phyloP scores from a whole-genome alignment of 1,140 invertebrate species.

The Neodiprion pinetum region DNA sequence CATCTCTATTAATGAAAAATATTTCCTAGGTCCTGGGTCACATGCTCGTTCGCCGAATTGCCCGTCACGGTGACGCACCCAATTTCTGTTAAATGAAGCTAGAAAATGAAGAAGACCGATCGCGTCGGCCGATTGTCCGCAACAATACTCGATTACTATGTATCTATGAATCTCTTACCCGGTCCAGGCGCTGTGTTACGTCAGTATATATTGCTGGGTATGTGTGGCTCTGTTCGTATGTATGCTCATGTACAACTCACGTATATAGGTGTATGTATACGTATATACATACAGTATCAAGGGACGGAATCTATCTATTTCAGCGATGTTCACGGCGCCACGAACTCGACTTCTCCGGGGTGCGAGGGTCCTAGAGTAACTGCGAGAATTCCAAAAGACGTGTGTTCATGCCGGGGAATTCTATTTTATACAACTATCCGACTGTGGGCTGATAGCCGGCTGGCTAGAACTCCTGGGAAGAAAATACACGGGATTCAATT shows the following conservation, averaged over 20 bases:
- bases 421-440: constrained; percentile 3
- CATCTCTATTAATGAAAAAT: too few relatives aligned
- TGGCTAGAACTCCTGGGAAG: neutral
- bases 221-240: neutral
- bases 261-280: neutral
- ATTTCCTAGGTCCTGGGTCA: too few relatives aligned
- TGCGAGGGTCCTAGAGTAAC: neutral
- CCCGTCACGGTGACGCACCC: neutral
- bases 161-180: constrained; percentile 46
- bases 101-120: constrained; percentile 42
- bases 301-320: constrained; percentile 1
- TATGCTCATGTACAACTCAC: neutral
- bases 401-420: neutral
- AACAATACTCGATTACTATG: constrained; percentile 58
- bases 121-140: constrained; percentile 51
- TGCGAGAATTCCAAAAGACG: neutral
- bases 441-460: neutral
- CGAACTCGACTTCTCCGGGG: neutral
- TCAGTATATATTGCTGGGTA: neutral
- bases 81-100: constrained; percentile 44
- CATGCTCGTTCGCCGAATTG: too few relatives aligned
- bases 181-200: constrained; percentile 36
- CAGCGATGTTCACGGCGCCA: neutral
- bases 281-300: neutral
- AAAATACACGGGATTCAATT: neutral